Conservation (phyloP, 2,797 vertebrate species). For the Knipowitschia caucasica region DNA sequence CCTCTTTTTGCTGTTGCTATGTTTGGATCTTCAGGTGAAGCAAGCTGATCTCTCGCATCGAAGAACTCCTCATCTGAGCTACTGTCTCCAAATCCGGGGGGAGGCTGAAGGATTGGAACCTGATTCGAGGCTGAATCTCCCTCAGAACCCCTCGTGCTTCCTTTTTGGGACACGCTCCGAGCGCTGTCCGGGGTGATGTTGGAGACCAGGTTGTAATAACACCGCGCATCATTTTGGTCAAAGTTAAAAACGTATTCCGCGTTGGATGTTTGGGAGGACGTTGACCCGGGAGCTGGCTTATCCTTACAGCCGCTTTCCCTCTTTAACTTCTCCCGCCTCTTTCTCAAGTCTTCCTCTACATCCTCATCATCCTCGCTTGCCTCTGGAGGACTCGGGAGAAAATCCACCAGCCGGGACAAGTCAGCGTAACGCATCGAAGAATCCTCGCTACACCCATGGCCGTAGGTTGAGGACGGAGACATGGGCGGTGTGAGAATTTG, state of each 20-base stretch:
- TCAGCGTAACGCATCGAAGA: slow-evolving; percentile 77
- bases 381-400: slow-evolving; percentile 67
- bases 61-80: slow-evolving; percentile 97
- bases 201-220: slow-evolving; percentile 85
- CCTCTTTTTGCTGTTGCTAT: slow-evolving; percentile 68
- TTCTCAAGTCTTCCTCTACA: slow-evolving; percentile 51
- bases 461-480: slow-evolving; percentile 8
- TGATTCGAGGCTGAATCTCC: slow-evolving; percentile 17
- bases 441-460: slow-evolving; percentile 39
- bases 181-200: slow-evolving; percentile 82
- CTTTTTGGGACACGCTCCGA: slow-evolving; percentile 42
- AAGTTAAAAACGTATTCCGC: slow-evolving; percentile 74
- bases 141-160: not conserved
- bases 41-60: slow-evolving; percentile 88
- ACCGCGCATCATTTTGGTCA: slow-evolving; percentile 67
- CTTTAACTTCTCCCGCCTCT: slow-evolving; percentile 29
- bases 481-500: slow-evolving; percentile 16
- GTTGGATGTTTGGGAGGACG: slow-evolving; percentile 34
- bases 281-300: slow-evolving; percentile 4
- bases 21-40: slow-evolving; percentile 67
- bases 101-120: slow-evolving; percentile 75
- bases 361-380: slow-evolving; percentile 71
- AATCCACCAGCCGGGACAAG: slow-evolving; percentile 69
- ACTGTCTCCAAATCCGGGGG: slow-evolving; percentile 86
- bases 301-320: slow-evolving; percentile 21